Conservation (phyloP, 2,113 vertebrate genomes). For the Crypturellus undulatus region DNA sequence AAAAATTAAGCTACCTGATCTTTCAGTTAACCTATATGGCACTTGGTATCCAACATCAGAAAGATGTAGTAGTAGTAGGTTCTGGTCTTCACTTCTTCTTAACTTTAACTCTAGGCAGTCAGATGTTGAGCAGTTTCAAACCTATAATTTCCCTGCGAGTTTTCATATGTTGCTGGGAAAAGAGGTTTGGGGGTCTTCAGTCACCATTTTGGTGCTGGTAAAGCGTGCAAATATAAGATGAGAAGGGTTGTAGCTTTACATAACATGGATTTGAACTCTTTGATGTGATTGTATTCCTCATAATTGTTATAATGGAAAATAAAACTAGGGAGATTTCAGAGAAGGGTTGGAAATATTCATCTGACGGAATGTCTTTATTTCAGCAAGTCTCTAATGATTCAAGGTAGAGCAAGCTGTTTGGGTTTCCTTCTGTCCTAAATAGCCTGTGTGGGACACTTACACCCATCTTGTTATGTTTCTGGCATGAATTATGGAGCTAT, state of each 20-base stretch:
- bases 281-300: not conserved
- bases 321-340: not conserved
- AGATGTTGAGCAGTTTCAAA: not conserved
- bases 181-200: not conserved
- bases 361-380: not conserved
- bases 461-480: no score
- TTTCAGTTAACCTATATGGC: not conserved
- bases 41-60: accelerated
- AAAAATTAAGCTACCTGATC: accelerated
- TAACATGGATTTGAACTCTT: not conserved
- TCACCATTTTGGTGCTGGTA: not conserved
- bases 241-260: not conserved
- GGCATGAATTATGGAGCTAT: not conserved
- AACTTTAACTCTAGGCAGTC: not conserved
- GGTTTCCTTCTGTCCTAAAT: not conserved
- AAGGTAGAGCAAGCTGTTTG: not conserved
- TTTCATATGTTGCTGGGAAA: not conserved
- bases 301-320: not conserved
- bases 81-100: not conserved
- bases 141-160: not conserved
- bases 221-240: not conserved
- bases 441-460: not conserved
- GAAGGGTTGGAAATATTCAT: not conserved
- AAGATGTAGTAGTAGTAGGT: accelerated
- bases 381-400: not conserved